These are phyloP conservation scores for Notodromas monacha DNA, from an alignment of 2,888 invertebrate genomes.

Conservation along the genomic window DNA sequence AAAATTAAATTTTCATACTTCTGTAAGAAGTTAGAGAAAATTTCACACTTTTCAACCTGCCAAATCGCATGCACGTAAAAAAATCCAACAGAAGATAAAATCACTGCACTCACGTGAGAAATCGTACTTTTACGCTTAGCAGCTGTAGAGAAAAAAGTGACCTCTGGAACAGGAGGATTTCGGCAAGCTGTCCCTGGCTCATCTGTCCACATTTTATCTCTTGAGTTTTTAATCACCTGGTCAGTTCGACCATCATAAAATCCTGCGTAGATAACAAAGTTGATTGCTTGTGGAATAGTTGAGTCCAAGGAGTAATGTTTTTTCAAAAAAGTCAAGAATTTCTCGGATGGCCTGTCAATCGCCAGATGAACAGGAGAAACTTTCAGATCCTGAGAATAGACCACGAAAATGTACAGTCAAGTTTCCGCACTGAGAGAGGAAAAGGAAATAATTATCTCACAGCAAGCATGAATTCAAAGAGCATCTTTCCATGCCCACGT, in stretches of 20 bases:
- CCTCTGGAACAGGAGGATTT: no score
- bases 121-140: no score
- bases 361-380: slow-evolving; percentile 38
- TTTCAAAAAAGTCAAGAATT: slow-evolving; percentile 46
- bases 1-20: no score
- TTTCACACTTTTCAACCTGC: no score
- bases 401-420: slow-evolving; percentile 7
- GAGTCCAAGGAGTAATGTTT: slow-evolving; percentile 39
- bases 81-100: no score
- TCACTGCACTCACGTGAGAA: no score
- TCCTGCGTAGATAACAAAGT: slow-evolving; percentile 50
- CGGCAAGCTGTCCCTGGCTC: no score
- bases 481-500: slow-evolving; percentile 19
- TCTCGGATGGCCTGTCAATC: slow-evolving; percentile 67
- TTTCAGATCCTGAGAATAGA: slow-evolving; percentile 26
- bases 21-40: no score
- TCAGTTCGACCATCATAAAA: slow-evolving; percentile 24
- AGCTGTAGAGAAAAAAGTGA: no score
- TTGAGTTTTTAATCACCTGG: not conserved
- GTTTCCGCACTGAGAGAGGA: slow-evolving; percentile 6
- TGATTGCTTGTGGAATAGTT: slow-evolving; percentile 47
- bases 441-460: slow-evolving; percentile 19
- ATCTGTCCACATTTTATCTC: no score
- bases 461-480: slow-evolving; percentile 61
- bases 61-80: no score